Base-by-base conservation (phyloP, 2,888 invertebrate species). In the Oscheius myriophilus region DNA sequence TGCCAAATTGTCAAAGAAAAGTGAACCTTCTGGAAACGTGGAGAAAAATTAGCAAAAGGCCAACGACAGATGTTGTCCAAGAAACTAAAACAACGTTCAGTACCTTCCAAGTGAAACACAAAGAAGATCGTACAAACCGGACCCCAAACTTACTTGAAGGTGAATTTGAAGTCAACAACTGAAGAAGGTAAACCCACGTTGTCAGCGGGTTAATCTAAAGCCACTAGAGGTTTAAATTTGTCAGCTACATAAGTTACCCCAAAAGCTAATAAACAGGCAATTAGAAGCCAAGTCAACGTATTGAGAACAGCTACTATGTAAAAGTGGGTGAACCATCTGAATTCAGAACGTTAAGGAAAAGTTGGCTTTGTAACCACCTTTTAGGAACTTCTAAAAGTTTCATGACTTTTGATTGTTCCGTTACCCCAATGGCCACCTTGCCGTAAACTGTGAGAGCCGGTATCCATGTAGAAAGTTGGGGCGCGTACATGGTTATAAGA, bases 41-140 rank as follows among this genome's bases (percentile, higher is more conserved):
- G n/a, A 80, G 25, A 16, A 72, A 42, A 18, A 77, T 86, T 23
- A 94, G 70, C 2, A 55, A 41, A 9, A 80, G 59, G 26, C 66
- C 68, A 9, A 73, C 33, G 39, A 67, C 25, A 2, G 71, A 70
- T 1, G 73, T 72, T 16, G 69, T 73, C 26, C 70, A 54, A 11
- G 71, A n/a, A 23, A 78, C 76, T 33, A 9, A 33, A 33, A 33
- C 33, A 33, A 33, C 33, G 3, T 33, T 33, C 9, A 33, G 33
- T 33, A 33, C 33, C 3, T 33, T 33, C 33, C 33, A 33, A 33
- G 9, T 33, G 33, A 33, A 33, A 33, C 33, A 33, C 9, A 9
- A 3, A 33, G 33, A 3, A 6, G 3, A 33, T 33, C 3, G 33
- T 6, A 33, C 33, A 33, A 33, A 33, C 3, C 4, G 9, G 3